Conservation (phyloP, 2,888 invertebrate species). For the Tupiocoris notatus region DNA sequence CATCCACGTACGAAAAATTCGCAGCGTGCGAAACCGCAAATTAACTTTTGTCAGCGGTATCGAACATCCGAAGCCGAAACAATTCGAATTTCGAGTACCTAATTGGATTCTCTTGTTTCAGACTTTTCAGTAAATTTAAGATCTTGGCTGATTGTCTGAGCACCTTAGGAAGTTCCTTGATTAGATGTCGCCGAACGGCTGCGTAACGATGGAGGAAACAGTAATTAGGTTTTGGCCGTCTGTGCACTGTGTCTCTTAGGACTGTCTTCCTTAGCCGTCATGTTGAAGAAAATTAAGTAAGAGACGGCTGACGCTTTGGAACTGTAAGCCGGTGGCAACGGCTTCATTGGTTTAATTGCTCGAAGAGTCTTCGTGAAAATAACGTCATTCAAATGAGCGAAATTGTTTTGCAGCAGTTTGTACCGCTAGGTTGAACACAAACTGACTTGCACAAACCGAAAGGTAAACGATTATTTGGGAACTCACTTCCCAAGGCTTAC, state of each 20-base stretch:
- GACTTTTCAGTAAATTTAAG: background rate
- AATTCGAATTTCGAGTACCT: background rate
- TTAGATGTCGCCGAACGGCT: background rate
- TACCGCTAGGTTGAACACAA: too few relatives aligned
- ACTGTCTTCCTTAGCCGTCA: background rate
- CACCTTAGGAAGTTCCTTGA: background rate
- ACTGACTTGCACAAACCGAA: too few relatives aligned
- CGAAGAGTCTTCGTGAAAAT: too few relatives aligned
- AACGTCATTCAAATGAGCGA: too few relatives aligned
- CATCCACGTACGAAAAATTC: too few relatives aligned
- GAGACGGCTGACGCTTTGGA: background rate
- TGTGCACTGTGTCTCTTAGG: background rate
- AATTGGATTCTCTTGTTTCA: background rate
- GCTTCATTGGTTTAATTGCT: background rate
- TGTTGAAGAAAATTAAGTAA: background rate
- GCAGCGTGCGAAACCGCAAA: too few relatives aligned
- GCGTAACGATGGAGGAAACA: background rate
- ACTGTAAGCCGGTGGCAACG: background rate
- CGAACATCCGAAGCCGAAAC: background rate
- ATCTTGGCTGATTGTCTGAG: background rate
- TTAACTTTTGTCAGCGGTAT: background rate
- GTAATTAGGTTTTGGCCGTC: background rate
- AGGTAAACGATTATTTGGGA: too few relatives aligned
- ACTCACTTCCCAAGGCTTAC: too few relatives aligned
- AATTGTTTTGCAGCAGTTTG: too few relatives aligned